Conservation (phyloP, 2,888 invertebrate species). For the Odontomyia ornata region DNA sequence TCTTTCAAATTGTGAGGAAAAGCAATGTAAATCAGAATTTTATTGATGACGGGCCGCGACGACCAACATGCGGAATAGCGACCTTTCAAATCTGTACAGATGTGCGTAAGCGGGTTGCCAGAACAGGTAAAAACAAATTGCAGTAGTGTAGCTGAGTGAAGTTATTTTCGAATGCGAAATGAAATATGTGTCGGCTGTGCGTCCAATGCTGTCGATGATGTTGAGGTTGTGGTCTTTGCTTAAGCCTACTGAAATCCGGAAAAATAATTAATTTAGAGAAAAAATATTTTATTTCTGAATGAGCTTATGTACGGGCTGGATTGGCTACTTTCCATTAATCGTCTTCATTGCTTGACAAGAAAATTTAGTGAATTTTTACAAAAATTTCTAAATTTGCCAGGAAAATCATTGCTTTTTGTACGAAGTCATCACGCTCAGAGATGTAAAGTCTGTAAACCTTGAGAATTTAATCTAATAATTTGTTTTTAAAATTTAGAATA, state of each 20-base stretch:
- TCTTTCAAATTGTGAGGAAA: background rate
- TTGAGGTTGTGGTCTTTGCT: background rate
- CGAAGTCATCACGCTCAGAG: too few species aligned
- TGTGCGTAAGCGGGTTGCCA: conserved; percentile 47
- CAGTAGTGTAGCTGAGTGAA: conserved; percentile 1
- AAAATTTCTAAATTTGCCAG: too few species aligned
- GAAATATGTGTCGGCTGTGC: background rate
- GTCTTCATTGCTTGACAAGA: too few species aligned
- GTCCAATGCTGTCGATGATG: background rate
- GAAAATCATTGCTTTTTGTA: too few species aligned
- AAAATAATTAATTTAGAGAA: too few species aligned
- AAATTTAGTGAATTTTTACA: too few species aligned
- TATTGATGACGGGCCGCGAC: conserved; percentile 23
- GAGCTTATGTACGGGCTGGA: too few species aligned
- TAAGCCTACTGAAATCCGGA: background rate
- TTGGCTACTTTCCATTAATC: too few species aligned
- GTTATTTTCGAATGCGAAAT: background rate
- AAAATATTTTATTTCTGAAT: too few species aligned
- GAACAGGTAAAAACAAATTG: background rate
- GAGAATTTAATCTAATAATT: too few species aligned
- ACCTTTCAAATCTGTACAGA: conserved; percentile 52
- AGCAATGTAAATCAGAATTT: conserved; percentile 11
- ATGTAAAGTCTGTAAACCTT: too few species aligned
- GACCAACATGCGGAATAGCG: conserved; percentile 50
- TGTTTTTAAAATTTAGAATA: too few species aligned